Evolutionary conservation across 2,888 invertebrate species (phyloP).

Genomic region (Cosmorhoe ocellata): DNA sequence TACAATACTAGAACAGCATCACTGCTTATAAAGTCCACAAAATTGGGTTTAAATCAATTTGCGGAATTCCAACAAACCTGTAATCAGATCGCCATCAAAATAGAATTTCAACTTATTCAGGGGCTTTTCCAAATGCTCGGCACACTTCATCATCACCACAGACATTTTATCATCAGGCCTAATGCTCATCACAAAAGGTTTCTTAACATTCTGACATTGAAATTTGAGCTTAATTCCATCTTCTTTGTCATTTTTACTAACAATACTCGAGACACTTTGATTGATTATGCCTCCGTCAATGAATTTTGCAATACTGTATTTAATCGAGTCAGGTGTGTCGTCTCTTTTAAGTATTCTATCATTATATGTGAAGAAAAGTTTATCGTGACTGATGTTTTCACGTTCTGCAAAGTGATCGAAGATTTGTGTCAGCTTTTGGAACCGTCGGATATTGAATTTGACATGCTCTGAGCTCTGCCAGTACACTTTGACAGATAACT

Average conservation of each 20-base stretch:
- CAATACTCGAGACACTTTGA: conserved; percentile 47
- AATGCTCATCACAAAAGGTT: conserved; percentile 55
- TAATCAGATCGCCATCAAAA: conserved; percentile 79
- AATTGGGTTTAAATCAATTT: too few species aligned
- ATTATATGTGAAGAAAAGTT: conserved; percentile 65
- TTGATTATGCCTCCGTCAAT: conserved; percentile 72
- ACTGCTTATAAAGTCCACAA: too few species aligned
- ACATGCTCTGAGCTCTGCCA: conserved; percentile 69
- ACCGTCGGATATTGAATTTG: conserved; percentile 64
- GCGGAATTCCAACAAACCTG: conserved; percentile 44
- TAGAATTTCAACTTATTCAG: conserved; percentile 68
- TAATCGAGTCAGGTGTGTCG: conserved; percentile 68
- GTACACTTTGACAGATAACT: conserved; percentile 70
- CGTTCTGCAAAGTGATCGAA: conserved; percentile 63
- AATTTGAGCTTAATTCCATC: conserved; percentile 67
- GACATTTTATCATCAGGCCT: conserved; percentile 56
- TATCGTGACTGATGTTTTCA: conserved; percentile 55
- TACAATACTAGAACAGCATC: too few species aligned
- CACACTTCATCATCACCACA: conserved; percentile 69
- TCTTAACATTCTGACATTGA: conserved; percentile 68
- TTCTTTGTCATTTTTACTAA: conserved; percentile 24
- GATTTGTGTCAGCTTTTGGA: conserved; percentile 64
- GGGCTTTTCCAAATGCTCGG: conserved; percentile 66
- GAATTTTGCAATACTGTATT: conserved; percentile 68
- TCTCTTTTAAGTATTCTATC: conserved; percentile 60